phyloP scores from a whole-genome alignment of 1,140 invertebrate genomes.

The Parasteatoda tepidariorum region DNA sequence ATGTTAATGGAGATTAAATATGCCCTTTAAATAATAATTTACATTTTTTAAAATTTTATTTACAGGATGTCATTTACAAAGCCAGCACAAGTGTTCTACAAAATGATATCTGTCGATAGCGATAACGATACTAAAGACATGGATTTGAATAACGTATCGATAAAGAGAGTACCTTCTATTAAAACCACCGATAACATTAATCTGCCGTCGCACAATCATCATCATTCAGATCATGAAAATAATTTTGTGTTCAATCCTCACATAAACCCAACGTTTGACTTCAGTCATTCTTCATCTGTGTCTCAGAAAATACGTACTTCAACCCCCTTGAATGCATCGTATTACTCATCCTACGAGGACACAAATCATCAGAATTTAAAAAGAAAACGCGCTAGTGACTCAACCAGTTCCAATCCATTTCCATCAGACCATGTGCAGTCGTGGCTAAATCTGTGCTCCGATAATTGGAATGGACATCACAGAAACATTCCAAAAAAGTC shows the following conservation, averaged over 20 bases:
- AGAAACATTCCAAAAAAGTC: neutral
- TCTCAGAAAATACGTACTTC: neutral
- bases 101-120: slow-evolving; percentile 57
- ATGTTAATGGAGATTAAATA: too few species aligned
- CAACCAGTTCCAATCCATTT: neutral
- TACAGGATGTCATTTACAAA: slow-evolving; percentile 39
- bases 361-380: neutral
- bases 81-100: slow-evolving; percentile 45
- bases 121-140: slow-evolving; percentile 2
- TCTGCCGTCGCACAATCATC: neutral
- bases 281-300: neutral
- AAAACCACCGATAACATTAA: neutral
- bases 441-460: slow-evolving; percentile 15
- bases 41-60: too few species aligned
- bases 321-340: neutral
- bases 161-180: too few species aligned
- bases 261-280: too few species aligned
- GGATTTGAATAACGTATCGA: too few species aligned
- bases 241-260: neutral
- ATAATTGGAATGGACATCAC: neutral
- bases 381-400: slow-evolving; percentile 14
- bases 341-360: neutral
- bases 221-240: neutral
- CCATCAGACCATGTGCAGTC: neutral
- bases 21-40: too few species aligned